Evolutionary conservation across 2,797 vertebrate genomes (phyloP), one percentile per base, ranked within the genome.

Genomic region (Etheostoma nigrum): DNA sequence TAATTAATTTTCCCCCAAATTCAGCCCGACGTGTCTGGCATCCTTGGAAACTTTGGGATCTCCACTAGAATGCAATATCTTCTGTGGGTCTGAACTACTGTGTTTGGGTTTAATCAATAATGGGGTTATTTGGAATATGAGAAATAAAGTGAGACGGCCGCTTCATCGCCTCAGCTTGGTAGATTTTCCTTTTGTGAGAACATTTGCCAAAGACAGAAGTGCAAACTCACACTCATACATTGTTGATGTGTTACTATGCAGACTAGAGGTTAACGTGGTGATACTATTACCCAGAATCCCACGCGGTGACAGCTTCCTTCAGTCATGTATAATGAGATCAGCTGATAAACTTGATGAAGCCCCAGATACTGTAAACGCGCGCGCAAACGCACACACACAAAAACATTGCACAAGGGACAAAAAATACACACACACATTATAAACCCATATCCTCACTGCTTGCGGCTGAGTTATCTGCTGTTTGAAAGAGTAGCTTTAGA

Each of bases 261-360:
- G 88, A 86, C 60, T 72, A 21, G 19, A 69, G 60, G 19, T 54
- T 54, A 10, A 74, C 48, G 23, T 18, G 9, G 53, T 42, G 49
- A 63, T 75, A 72, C 83, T 83, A 85, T 80, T 88, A 79, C 84
- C 87, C 86, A 88, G 27, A 88, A 85, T 85, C 67, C 81, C 51
- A 23, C 23, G 67, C 49, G 5, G 73, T 69, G 67, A 78, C 84
- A 88, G 88, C 77, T 80, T 82, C 78, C 60, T 62, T 65, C 69
- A 59, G 85, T 86, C 74, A 82, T 88, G 73, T 90, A 90, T 86
- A 90, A 90, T 89, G 83, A 90, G 82, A 68, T 81, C 84, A 72
- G 73, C 80, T 89, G 83, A 86, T 48, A 59, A 64, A 60, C 57
- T 83, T 91, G 76, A 93, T 92, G 81, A 91, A 76, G 76, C 63